Evolutionary conservation across 2,888 invertebrate species (phyloP), one percentile per base, ranked within the genome.

Genomic region (Cheilosia variabilis): DNA sequence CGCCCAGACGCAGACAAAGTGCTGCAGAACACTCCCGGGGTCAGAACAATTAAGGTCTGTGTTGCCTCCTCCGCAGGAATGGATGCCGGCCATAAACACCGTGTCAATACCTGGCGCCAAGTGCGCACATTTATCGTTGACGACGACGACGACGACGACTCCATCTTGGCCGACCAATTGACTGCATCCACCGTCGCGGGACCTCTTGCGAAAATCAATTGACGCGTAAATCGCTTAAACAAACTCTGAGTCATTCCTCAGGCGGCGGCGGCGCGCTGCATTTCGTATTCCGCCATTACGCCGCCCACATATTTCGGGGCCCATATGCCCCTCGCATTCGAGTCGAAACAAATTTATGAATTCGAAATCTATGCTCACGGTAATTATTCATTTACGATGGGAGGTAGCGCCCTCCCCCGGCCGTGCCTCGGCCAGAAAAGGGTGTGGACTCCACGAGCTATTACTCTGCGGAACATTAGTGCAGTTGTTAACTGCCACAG

Each of bases 31-130:
- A 72, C 41, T 62, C 76, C 69, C 72, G 76, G 81, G 86, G 86
- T 86, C 86, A 86, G 72, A 86, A 81, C 86, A 72, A 86, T 86
- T 81, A 81, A 80, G 76, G 69, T 86, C 47, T 84, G 52, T 62
- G 62, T 63, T 62, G 31, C 66, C 86, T 81, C 86, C 86, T 81
- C 86, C 86, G 62, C 80, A 86, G 43, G 34, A 71, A 66, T 65
- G 19, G 75, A 83, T 78, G 71, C 71, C 66, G 72, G 34, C 50
- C 62, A 66, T 65, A 52, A 77, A 41, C 52, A 65, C 60, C 75
- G 52, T 75, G 80, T 80, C 84, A 86, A 76, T 80, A 76, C 62
- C 66, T 86, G 86, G 86, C 86, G 86, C 86, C 86, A 81, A 72
- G 45, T 81, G 19, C 27, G 24, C 37, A 76, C 76, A 80, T 80